Evolutionary conservation across 2,797 vertebrate species (phyloP).

Genomic region (Chiloscyllium punctatum): DNA sequence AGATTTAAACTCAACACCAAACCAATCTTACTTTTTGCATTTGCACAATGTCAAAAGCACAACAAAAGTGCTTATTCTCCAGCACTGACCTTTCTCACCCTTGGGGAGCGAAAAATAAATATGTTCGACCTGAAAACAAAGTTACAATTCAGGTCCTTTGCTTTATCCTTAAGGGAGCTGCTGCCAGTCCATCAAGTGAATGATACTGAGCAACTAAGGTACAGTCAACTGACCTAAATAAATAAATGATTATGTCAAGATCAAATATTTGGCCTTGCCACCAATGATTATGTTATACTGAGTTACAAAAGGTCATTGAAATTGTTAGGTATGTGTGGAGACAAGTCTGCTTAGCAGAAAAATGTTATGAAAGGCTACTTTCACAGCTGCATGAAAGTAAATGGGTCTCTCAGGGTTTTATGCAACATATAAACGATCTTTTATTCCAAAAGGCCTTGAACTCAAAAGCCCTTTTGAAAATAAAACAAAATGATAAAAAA

Average conservation of each 20-base stretch:
- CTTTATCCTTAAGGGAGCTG: background rate
- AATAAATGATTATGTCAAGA: background rate
- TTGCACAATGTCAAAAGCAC: background rate
- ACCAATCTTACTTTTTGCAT: background rate
- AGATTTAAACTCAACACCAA: background rate
- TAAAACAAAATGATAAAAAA: constrained; percentile 25
- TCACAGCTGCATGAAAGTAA: constrained; percentile 19
- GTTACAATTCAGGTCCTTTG: background rate
- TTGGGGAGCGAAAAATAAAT: background rate
- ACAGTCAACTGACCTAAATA: background rate
- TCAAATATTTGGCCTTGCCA: background rate
- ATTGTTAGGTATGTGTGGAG: background rate
- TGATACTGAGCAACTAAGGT: background rate
- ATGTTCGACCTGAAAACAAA: background rate
- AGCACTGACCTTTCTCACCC: background rate
- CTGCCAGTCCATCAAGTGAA: too few relatives aligned
- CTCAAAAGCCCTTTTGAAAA: constrained; percentile 20
- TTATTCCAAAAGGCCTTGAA: background rate
- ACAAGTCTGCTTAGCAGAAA: background rate
- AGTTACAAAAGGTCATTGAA: background rate
- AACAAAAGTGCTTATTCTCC: background rate
- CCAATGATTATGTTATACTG: background rate
- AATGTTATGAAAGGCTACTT: background rate
- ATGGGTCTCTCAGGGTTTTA: constrained; percentile 9
- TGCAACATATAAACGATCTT: background rate